These are phyloP conservation scores for Falcunculus frontatus DNA, from an alignment of 2,113 vertebrate species.

Conservation along the genomic window DNA sequence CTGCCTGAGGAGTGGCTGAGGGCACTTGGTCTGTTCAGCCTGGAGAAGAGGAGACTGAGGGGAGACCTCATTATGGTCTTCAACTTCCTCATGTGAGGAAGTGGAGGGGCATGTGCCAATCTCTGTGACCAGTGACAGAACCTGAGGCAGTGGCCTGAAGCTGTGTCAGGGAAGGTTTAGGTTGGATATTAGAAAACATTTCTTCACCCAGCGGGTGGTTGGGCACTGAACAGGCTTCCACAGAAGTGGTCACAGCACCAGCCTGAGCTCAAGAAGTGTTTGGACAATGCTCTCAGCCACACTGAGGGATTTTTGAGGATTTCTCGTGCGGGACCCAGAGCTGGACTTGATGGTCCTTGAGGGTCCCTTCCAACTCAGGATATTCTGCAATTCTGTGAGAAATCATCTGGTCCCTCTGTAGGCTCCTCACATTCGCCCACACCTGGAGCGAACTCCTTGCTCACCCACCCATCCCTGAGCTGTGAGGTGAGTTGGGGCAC, in stretches of 20 bases:
- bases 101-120: not conserved
- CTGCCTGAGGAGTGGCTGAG: not conserved
- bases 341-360: not conserved
- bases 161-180: not conserved
- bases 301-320: not conserved
- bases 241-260: not conserved
- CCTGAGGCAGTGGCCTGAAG: not conserved
- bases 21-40: not conserved
- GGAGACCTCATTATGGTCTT: not conserved
- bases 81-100: not conserved
- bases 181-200: not conserved
- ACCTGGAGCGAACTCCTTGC: rapidly evolving
- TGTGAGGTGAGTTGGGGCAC: not conserved
- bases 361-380: not conserved
- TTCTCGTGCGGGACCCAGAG: rapidly evolving
- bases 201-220: not conserved
- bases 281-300: not conserved
- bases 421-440: not conserved
- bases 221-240: not conserved
- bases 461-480: rapidly evolving
- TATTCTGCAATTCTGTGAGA: not conserved
- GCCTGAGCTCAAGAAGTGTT: not conserved
- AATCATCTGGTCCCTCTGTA: not conserved
- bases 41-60: not conserved
- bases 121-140: not conserved